Conservation (phyloP, 2,113 vertebrate species). For the Epinephelus cyanopodus region DNA sequence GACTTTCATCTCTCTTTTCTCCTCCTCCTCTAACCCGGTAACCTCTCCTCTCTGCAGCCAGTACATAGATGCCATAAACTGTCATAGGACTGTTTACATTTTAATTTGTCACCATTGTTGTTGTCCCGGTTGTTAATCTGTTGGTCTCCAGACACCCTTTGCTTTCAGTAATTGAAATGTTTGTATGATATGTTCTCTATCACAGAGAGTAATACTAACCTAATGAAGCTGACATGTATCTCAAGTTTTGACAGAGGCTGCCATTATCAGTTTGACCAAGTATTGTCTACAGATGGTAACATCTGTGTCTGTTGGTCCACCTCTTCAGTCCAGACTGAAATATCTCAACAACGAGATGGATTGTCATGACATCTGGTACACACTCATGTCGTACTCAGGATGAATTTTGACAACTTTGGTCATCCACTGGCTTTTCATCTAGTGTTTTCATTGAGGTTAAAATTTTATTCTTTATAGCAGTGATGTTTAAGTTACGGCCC, state of each 20-base stretch:
- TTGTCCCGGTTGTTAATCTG: conserved; percentile 6
- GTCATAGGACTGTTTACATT: conserved; percentile 33
- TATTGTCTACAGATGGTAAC: too few relatives aligned
- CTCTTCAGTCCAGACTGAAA: not conserved
- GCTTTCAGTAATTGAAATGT: conserved; percentile 7
- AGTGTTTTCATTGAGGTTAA: not conserved
- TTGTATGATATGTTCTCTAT: not conserved
- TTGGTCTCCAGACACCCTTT: not conserved
- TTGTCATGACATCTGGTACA: not conserved
- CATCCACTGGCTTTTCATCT: not conserved
- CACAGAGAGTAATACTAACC: not conserved
- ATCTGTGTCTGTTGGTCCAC: not conserved
- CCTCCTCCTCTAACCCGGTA: conserved; percentile 15
- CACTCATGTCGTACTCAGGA: not conserved
- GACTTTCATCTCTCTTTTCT: conserved; percentile 21
- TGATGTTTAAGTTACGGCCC: too few relatives aligned
- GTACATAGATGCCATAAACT: conserved; percentile 30
- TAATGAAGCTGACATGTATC: not conserved
- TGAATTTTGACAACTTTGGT: not conserved
- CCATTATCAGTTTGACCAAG: not conserved
- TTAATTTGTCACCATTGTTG: conserved; percentile 10
- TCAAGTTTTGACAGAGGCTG: not conserved
- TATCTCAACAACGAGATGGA: not conserved
- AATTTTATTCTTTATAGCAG: not conserved
- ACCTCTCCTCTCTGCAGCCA: conserved; percentile 21